Base-by-base conservation (phyloP, 2,113 vertebrate species). In the Nycticebus coucang region DNA sequence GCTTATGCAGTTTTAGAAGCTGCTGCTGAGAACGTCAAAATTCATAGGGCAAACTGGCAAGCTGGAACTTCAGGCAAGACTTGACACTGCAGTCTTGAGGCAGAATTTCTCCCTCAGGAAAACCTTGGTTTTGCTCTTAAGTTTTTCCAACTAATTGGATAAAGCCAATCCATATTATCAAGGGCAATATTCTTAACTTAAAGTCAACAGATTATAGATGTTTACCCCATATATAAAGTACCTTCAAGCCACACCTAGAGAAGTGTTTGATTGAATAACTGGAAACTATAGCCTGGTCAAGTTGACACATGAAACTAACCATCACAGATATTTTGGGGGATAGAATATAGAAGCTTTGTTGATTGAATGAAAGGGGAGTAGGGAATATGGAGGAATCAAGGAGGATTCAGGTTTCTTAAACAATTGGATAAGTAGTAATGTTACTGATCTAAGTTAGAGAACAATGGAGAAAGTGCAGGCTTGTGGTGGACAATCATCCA, bases 171-270 rank as follows among this genome's bases (percentile, higher is more conserved):
- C 60, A 78, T 17, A 59, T 69, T 78, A 28, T 87, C 28, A 62
- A 92, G 22, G 33, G 10, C 62, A 35, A 59, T 60, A 24, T 75
- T 9, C 41, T 71, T 89, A 83, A n/a, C 26, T 68, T 41, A 41
- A 96, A 87, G 26, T 55, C 69, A 90, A 68, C 8, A 55, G 28
- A 87, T 69, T 45, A 21, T 92, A 71, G 68, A 91, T 88, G 33
- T 41, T 78, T 91, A 71, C 7, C 13, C 41, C 5, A 45, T 33
- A 41, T 83, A 64, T 30, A 60, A 87, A 91, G 60, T 69, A n/a
- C 7, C 9, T 83, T 69, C 50, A 82, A 71, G n/a, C 4, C n/a
- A 60, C 33, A 37, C 69, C 30, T 50, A 68, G 15, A 41, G 22
- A 82, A 75, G 15, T 68, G 35, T 87, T 89, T 74, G 35, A 45